Conservation (phyloP, 2,113 vertebrate species). For the Cyphomyrus plagiostoma region DNA sequence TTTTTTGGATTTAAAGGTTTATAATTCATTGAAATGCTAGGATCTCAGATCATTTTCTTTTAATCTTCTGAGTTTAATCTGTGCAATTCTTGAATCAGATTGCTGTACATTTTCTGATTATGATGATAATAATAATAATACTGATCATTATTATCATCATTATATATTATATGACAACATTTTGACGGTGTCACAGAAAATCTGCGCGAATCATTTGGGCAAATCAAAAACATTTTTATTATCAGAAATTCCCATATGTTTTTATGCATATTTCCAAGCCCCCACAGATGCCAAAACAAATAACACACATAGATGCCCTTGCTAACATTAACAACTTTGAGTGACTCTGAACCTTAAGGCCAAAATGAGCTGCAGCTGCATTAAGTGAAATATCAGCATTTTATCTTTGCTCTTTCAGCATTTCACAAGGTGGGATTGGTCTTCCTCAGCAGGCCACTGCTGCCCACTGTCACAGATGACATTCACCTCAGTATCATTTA, state of each 20-base stretch:
- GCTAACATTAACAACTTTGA: neutral
- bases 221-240: neutral
- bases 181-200: neutral
- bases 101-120: neutral
- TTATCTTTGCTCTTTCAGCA: neutral
- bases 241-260: neutral
- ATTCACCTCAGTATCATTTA: neutral
- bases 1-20: neutral
- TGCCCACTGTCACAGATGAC: neutral
- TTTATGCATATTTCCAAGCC: neutral
- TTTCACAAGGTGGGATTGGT: neutral
- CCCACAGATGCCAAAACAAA: neutral
- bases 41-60: neutral
- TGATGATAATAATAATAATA: neutral
- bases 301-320: neutral
- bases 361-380: neutral
- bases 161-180: neutral
- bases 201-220: neutral
- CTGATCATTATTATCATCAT: neutral
- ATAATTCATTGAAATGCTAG: neutral
- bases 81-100: neutral
- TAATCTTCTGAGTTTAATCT: neutral
- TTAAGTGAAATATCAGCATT: neutral
- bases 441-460: neutral
- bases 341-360: neutral